Evolutionary conservation across 2,797 vertebrate species (phyloP), one percentile per base, ranked within the genome.

Genomic region (Argya squamiceps): DNA sequence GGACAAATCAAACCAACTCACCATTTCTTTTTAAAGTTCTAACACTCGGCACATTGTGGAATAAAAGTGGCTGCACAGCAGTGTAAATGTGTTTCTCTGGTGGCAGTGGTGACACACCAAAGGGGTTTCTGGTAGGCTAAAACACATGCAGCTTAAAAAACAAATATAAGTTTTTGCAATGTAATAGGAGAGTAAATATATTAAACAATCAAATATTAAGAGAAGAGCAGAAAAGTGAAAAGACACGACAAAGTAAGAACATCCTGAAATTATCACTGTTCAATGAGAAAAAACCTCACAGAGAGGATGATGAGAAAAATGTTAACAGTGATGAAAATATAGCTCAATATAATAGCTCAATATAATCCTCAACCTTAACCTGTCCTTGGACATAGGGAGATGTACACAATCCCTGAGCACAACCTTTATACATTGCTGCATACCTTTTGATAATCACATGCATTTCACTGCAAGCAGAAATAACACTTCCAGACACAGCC

Each of bases 301-400:
- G 16, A 65, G 23, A 32, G 43, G 24, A 36, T 53, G 14, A 29
- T 55, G 23, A 80, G 37, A 71, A 95, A 92, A 83, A 90, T 1
- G 4, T 37, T 71, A 46, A 56, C 12, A 24, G 36, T 36, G 53
- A 36, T 82, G 67, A 83, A 83, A 91, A 39, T 15, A 47, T 24
- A 47, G 46, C 46, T 47, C 23, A 24, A 46, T 46, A 24, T 20
- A 59, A 56, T 6, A 60, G 71, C 60, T 92, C 32, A 58, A 52
- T 55, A 22, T 74, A 49, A 43, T 87, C 43, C 76, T 85, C 82
- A 96, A 59, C 58, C 77, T 91, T 58, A 56, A 62, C 41, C 26
- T 91, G 83, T 9, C 84, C 89, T 93, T 84, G 65, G 62, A 37
- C 83, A 68, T 6, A 44, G 53, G 29, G 73, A 84, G 50, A 59